These are phyloP conservation scores for Crotalus adamanteus DNA, from an alignment of 2,797 vertebrate genomes.

Conservation along the genomic window DNA sequence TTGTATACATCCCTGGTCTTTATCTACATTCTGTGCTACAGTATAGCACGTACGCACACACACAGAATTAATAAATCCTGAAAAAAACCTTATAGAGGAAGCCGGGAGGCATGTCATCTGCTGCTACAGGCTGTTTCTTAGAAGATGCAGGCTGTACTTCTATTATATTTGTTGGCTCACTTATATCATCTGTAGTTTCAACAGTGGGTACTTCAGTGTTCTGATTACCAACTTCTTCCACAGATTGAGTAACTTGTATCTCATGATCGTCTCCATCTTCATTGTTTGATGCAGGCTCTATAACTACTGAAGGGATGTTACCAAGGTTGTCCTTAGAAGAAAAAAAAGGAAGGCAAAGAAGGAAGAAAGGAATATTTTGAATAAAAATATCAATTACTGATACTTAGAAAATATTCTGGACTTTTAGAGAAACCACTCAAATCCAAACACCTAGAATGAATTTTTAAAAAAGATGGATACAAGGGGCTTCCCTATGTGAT, in stretches of 20 bases:
- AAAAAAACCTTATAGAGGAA: conserved; percentile 87
- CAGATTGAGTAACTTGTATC: conserved; percentile 2
- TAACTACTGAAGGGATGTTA: conserved; percentile 90
- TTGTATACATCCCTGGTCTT: background rate
- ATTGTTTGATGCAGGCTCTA: conserved; percentile 93
- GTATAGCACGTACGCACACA: too few species aligned
- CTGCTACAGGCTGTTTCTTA: conserved; percentile 41
- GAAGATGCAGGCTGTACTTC: conserved; percentile 39
- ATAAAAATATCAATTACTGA: background rate
- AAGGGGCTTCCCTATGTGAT: background rate
- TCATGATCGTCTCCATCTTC: conserved; percentile 84
- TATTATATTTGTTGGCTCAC: conserved; percentile 44
- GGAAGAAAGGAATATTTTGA: background rate
- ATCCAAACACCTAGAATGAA: background rate
- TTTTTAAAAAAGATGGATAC: background rate
- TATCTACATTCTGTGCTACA: background rate
- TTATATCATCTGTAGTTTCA: conserved; percentile 54
- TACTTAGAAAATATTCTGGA: background rate
- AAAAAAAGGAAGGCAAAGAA: background rate
- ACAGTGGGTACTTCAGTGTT: conserved; percentile 60
- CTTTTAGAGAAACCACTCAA: background rate
- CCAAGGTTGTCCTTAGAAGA: conserved; percentile 65
- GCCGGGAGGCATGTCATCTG: conserved; percentile 73
- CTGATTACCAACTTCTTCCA: conserved; percentile 61
- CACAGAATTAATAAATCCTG: background rate